Conservation (phyloP, 2,888 invertebrate genomes). For the Ormia ochracea region DNA sequence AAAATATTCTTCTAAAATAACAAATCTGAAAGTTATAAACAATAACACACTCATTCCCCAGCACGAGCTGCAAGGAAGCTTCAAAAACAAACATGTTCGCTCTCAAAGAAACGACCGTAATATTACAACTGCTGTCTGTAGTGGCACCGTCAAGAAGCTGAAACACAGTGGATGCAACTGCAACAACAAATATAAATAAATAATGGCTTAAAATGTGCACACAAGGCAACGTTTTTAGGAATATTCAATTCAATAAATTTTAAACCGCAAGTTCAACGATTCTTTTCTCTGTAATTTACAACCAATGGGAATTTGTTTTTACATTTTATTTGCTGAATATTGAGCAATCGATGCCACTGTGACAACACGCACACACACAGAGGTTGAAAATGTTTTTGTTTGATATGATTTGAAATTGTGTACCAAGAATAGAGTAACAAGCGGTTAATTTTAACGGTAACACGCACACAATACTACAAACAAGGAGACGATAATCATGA, state of each 20-base stretch:
- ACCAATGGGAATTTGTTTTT: not conserved
- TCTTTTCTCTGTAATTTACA: not conserved
- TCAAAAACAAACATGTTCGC: not conserved
- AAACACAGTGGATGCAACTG: not conserved
- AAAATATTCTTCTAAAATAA: slow-evolving; percentile 19
- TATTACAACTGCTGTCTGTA: not conserved
- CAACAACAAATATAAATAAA: too few relatives aligned
- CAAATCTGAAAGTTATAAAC: slow-evolving; percentile 34
- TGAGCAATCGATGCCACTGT: not conserved
- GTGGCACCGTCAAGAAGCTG: slow-evolving; percentile 5
- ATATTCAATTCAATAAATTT: not conserved
- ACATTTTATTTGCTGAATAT: not conserved
- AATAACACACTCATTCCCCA: slow-evolving; percentile 8
- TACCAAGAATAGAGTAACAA: slow-evolving; percentile 39
- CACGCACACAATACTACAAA: slow-evolving; percentile 8
- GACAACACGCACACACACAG: not conserved
- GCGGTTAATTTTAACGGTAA: slow-evolving; percentile 50
- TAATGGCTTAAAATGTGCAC: too few relatives aligned
- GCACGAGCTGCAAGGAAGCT: not conserved
- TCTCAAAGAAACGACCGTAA: not conserved
- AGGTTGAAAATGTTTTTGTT: not conserved
- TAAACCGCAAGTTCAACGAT: not conserved
- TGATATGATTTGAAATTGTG: not conserved
- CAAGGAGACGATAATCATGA: not conserved
- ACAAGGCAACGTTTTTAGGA: too few relatives aligned